Percentiles rank a stretch among this genome's conserved stretches.
These are phyloP conservation scores for Drosophila colorata DNA, from an alignment of 2,888 invertebrate genomes.

Conservation along the genomic window DNA sequence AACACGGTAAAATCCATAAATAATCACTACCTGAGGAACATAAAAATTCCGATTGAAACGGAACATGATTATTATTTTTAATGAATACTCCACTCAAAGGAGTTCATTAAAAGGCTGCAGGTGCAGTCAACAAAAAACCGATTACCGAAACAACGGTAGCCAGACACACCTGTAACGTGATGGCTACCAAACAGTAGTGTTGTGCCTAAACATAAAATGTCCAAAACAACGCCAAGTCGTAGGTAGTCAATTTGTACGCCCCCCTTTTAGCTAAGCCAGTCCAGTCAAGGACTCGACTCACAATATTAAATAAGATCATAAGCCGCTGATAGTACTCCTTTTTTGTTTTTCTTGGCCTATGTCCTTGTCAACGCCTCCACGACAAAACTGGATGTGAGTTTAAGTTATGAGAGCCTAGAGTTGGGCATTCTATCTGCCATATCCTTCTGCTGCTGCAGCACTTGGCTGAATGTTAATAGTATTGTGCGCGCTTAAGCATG, in stretches of 20 bases:
- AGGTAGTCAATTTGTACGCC: slow-evolving; percentile 66
- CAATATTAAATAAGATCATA: slow-evolving; percentile 59
- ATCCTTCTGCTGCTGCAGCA: slow-evolving; percentile 6
- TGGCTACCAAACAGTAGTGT: slow-evolving; percentile 67
- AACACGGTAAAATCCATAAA: background rate
- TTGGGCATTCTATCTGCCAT: background rate
- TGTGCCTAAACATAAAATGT: background rate
- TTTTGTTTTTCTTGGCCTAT: background rate
- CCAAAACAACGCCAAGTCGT: slow-evolving; percentile 17
- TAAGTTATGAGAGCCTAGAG: slow-evolving; percentile 38
- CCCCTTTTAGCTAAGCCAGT: slow-evolving; percentile 33
- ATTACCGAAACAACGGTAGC: slow-evolving; percentile 40
- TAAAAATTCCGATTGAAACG: background rate
- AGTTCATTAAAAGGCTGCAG: slow-evolving; percentile 57
- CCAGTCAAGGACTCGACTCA: slow-evolving; percentile 20
- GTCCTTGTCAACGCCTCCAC: slow-evolving; percentile 43
- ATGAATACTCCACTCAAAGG: slow-evolving; percentile 19
- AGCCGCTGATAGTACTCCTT: slow-evolving; percentile 51
- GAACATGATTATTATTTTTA: slow-evolving; percentile 28
- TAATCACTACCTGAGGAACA: background rate
- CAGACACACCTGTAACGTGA: slow-evolving; percentile 48
- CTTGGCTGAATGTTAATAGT: slow-evolving; percentile 61
- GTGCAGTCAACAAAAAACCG: slow-evolving; percentile 25
- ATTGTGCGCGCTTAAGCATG: slow-evolving; percentile 76
- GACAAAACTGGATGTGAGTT: slow-evolving; percentile 18